Conservation (phyloP, 2,888 invertebrate species). For the Synergus japonicus region DNA sequence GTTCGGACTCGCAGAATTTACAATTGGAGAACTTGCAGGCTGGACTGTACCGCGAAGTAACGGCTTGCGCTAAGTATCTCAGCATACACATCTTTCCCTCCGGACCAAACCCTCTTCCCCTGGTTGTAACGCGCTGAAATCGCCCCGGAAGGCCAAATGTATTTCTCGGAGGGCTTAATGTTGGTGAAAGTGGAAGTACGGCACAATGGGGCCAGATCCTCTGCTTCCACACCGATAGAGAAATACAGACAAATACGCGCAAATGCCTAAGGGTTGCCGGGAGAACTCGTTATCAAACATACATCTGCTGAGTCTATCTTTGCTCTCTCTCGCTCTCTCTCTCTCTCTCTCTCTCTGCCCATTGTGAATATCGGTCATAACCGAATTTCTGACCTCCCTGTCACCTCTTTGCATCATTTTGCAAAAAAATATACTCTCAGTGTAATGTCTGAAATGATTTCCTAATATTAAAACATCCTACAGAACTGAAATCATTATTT, state of each 20-base stretch:
- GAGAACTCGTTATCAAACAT: slow-evolving; percentile 55
- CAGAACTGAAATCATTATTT: background rate
- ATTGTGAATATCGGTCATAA: slow-evolving; percentile 52
- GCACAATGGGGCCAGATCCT: slow-evolving; percentile 50
- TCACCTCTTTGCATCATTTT: slow-evolving; percentile 8
- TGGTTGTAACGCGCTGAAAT: slow-evolving; percentile 50
- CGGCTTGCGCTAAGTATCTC: slow-evolving; percentile 63
- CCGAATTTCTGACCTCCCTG: slow-evolving; percentile 49
- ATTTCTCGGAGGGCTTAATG: slow-evolving; percentile 62
- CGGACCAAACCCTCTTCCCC: slow-evolving; percentile 24
- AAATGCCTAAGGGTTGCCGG: slow-evolving; percentile 40
- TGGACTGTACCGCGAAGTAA: slow-evolving; percentile 61
- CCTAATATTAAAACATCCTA: background rate
- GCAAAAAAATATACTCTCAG: background rate
- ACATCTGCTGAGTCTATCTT: slow-evolving; percentile 49
- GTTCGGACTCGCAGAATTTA: slow-evolving; percentile 34
- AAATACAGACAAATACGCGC: slow-evolving; percentile 11
- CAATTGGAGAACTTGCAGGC: slow-evolving; percentile 49
- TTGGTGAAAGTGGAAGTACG: slow-evolving; percentile 55
- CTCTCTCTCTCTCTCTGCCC: background rate
- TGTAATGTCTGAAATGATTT: background rate
- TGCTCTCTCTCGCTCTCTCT: background rate
- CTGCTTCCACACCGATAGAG: slow-evolving; percentile 34
- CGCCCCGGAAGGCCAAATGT: slow-evolving; percentile 56
- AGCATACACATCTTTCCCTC: slow-evolving; percentile 58